A percentile compares a stretch with the other conserved stretches of the same genome.
Evolutionary conservation across 2,797 vertebrate species (phyloP).

Genomic region (Podarcis lilfordi): DNA sequence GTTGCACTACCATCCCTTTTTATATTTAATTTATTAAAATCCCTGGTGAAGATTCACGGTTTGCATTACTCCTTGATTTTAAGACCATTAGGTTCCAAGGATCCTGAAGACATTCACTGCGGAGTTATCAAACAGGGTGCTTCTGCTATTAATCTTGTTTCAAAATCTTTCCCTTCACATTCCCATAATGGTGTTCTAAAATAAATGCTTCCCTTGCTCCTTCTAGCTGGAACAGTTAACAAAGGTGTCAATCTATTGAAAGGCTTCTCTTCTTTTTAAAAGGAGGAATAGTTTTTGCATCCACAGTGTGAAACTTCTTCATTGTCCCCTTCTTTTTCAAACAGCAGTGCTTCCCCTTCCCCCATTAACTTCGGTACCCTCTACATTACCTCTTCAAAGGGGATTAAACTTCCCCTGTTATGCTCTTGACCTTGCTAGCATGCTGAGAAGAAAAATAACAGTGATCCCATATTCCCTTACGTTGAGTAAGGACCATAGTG

Average conservation of each 20-base stretch:
- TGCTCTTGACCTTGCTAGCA: neutral
- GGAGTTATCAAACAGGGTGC: neutral
- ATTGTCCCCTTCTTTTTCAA: neutral
- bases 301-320: neutral
- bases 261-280: neutral
- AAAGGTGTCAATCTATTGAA: neutral
- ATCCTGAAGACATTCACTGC: neutral
- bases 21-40: conserved; percentile 23
- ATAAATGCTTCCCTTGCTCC: neutral
- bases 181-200: neutral
- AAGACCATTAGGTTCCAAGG: no score
- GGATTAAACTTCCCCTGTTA: neutral
- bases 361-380: neutral
- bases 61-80: neutral
- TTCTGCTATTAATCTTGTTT: conserved; percentile 3
- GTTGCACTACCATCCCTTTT: neutral
- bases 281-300: neutral
- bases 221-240: neutral
- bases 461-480: neutral
- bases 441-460: neutral
- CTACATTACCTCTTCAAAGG: neutral
- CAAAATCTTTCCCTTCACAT: neutral
- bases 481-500: neutral
- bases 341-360: neutral
- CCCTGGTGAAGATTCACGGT: neutral